phyloP scores from a whole-genome alignment of 2,888 invertebrate genomes.

The Drosophila quinaria region DNA sequence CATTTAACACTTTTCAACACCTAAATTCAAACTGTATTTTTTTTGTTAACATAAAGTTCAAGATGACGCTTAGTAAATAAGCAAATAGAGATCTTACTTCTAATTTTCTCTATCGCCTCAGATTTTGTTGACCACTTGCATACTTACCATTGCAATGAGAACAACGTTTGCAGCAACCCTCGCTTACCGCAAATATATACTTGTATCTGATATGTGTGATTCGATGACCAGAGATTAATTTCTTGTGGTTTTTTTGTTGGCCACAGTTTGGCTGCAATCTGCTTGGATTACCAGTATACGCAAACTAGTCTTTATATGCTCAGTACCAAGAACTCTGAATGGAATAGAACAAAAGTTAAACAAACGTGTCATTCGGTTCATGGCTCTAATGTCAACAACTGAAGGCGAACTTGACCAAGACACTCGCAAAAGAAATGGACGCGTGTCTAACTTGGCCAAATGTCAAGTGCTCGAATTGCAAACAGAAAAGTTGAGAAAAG shows the following conservation, averaged over 20 bases:
- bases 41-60: no score
- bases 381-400: constrained; percentile 37
- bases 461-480: constrained; percentile 21
- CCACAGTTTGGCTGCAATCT: constrained; percentile 8
- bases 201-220: constrained; percentile 20
- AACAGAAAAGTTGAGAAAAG: constrained; percentile 7
- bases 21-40: no score
- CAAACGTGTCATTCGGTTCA: constrained; percentile 51
- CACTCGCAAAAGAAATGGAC: constrained; percentile 31
- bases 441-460: constrained; percentile 31
- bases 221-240: constrained; percentile 46
- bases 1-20: no score
- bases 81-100: no score
- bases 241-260: constrained; percentile 25
- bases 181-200: constrained; percentile 19
- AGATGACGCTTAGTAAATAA: no score
- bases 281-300: constrained; percentile 32
- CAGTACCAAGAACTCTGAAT: constrained; percentile 9
- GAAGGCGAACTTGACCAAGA: constrained; percentile 29
- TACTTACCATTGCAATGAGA: background rate
- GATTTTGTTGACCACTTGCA: no score
- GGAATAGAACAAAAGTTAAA: constrained; percentile 43
- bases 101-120: background rate
- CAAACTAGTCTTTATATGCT: constrained; percentile 12
- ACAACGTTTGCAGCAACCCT: constrained; percentile 16